Evolutionary conservation across 2,797 vertebrate genomes (phyloP), one percentile per base, ranked within the genome.

Genomic region (Phoxinus dragarum): DNA sequence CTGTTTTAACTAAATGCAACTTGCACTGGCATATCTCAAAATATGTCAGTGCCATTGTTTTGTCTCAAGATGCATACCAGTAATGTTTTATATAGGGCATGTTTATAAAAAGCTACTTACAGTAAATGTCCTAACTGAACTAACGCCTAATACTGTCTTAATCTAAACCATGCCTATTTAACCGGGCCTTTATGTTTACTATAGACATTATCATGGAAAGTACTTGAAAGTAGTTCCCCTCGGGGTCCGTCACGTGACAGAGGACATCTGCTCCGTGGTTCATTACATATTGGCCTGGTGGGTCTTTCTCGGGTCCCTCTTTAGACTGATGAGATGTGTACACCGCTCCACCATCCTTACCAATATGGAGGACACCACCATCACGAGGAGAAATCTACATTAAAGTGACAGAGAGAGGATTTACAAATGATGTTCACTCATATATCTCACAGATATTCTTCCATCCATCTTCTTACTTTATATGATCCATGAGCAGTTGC

Each of bases 161-260:
- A 16, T 47, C 47, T 47, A 47, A 47, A 11, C 47, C 47, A 3
- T 47, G 47, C 47, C 47, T 16, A 4, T 47, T 4, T 5, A 14
- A 47, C 47, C 3, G 4, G 47, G 47, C 14, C 4, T 47, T 66
- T 16, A 31, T 14, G 59, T 64, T 64, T 31, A 14, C 47, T 34
- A 54, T 54, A 75, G 49, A 76, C 5, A 76, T 56, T 76, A 17
- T 76, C 3, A 76, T 56, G 21, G 52, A 56, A 67, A 80, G 61
- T 67, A 99, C 98, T 96, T 98, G 95, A 90, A 98, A 98, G 85
- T 89, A 89, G 90, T 97, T 98, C 79, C 97, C 96, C 47, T 96
- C 92, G 0, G 92, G 89, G 91, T 99, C 98, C 44, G 91, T 93
- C 54, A 96, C 68, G 34, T 97, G 94, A 91, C 96, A 99, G 83